Conservation (phyloP, 2,888 invertebrate genomes). For the Sericinus montela region DNA sequence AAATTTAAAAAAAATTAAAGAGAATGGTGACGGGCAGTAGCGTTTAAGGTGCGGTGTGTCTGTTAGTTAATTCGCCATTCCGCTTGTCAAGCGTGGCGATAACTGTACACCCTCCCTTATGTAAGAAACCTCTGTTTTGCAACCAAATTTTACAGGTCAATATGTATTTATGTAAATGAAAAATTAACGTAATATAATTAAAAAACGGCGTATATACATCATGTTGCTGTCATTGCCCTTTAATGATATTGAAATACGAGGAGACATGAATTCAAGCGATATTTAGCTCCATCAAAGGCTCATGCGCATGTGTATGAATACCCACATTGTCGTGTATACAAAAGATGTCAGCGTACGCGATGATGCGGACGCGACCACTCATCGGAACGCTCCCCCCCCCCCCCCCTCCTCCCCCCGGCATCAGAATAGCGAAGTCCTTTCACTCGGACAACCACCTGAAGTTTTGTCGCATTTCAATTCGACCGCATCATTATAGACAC, state of each 20-base stretch:
- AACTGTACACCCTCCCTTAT: too few species aligned
- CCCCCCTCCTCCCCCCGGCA: conserved; percentile 17
- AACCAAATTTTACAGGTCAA: too few species aligned
- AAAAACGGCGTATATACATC: neutral
- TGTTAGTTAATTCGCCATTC: too few species aligned
- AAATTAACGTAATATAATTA: neutral
- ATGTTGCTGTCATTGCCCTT: neutral
- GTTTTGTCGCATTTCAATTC: conserved; percentile 9
- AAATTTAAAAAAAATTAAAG: too few species aligned
- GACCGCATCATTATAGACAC: conserved; percentile 1
- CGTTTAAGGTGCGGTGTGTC: too few species aligned
- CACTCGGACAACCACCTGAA: neutral
- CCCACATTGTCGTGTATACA: conserved; percentile 42
- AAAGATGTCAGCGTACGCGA: conserved; percentile 49
- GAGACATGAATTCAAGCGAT: neutral
- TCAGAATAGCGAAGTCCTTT: conserved; percentile 23
- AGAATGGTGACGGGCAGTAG: too few species aligned
- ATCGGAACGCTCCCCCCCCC: conserved; percentile 35
- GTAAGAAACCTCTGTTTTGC: too few species aligned
- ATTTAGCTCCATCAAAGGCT: conserved; percentile 4
- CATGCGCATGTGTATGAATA: conserved; percentile 4
- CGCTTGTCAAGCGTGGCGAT: too few species aligned
- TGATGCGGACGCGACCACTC: conserved; percentile 48
- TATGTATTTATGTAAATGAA: too few species aligned
- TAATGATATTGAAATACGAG: conserved; percentile 7